Base-by-base conservation (phyloP, 2,888 invertebrate species). In the Cyclophora albipunctata region DNA sequence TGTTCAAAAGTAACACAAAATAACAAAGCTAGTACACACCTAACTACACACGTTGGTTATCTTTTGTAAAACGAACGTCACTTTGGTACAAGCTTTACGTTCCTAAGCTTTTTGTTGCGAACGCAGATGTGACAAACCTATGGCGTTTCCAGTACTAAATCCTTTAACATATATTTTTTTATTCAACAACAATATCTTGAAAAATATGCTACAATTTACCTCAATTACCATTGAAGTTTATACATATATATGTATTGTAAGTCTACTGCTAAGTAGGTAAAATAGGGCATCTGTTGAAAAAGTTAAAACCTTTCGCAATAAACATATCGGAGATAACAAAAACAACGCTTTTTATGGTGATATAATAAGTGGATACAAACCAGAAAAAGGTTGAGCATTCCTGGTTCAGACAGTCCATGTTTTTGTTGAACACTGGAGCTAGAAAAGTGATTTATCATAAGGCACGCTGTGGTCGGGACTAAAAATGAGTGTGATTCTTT, bases 391-490 rank as follows among this genome's bases (percentile, higher is more conserved):
- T 37, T 47, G 47, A 37, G 37, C 47, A 37, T 5, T 33, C 4
- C 40, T 37, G 37, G 51, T 54, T 55, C 52, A 63, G 48, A 66
- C 37, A 2, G 37, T 37, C 5, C 37, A 55, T 77, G 78, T 81
- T 83, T 83, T 81, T 83, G 76, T 75, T 63, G 67, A 61, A 55
- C 67, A 64, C 68, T 72, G 70, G 67, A 68, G 69, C 69, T 72
- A 75, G 68, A 69, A 81, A 84, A 84, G 81, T 81, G 81, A 86
- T 85, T 84, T 84, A 85, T 86, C 84, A 85, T 84, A 79, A 73
- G 81, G 79, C 78, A 84, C 73, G 76, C 83, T 84, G 83, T 63
- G 84, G 81, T 80, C 75, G 78, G 79, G 78, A 80, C 74, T 78
- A 77, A 78, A 85, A 85, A 84, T 84, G 82, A 83, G 79, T 73